A percentile compares a stretch with the other conserved stretches of the same genome.
Conservation (phyloP, 2,888 invertebrate species). For the Crossocerus cetratus region DNA sequence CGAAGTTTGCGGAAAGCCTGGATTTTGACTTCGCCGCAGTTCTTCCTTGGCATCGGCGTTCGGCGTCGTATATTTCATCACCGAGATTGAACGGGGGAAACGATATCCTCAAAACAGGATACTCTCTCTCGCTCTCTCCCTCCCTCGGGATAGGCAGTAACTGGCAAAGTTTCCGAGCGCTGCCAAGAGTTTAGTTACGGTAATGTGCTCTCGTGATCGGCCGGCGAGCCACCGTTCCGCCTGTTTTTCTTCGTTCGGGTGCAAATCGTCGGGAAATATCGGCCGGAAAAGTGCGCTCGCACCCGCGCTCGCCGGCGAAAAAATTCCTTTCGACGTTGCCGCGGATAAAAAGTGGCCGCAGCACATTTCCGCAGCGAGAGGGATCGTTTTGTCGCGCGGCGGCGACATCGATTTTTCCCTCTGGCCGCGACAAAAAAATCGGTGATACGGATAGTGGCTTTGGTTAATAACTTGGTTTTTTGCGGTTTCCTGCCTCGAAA, state of each 20-base stretch:
- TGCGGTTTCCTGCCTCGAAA: too few relatives aligned
- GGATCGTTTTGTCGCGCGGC: not conserved
- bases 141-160: not conserved
- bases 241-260: not conserved
- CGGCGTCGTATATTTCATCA: too few relatives aligned
- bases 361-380: too few relatives aligned
- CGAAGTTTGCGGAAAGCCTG: too few relatives aligned
- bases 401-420: constrained; percentile 12
- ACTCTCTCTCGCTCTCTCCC: not conserved
- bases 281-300: not conserved
- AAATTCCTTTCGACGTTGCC: not conserved
- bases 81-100: too few relatives aligned
- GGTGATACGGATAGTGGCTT: too few relatives aligned
- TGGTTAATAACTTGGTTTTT: too few relatives aligned
- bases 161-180: not conserved
- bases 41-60: too few relatives aligned
- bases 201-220: not conserved
- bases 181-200: constrained; percentile 2
- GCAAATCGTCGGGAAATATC: not conserved
- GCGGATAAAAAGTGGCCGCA: not conserved
- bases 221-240: not conserved
- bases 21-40: too few relatives aligned
- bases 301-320: not conserved
- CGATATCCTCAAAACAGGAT: too few relatives aligned
- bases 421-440: too few relatives aligned